Evolutionary conservation across 2,888 invertebrate genomes (phyloP).

Genomic region (Flexamia atlantica): DNA sequence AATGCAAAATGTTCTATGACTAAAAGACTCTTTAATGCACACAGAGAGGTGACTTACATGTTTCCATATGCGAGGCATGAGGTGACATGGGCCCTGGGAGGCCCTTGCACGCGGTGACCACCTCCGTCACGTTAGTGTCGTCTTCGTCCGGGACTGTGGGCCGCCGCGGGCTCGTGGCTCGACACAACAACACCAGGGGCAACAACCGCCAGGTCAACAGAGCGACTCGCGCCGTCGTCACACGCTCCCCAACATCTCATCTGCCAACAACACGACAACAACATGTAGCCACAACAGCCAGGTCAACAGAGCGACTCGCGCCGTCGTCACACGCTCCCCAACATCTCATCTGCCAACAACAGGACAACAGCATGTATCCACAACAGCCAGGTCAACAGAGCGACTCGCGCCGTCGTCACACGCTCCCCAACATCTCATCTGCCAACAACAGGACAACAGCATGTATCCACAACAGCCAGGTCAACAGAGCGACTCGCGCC

Average conservation of each 20-base stretch:
- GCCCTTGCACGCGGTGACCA: constrained; percentile 53
- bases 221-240: constrained; percentile 42
- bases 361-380: background rate
- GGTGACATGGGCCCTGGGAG: constrained; percentile 64
- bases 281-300: background rate
- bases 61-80: constrained; percentile 64
- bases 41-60: constrained; percentile 59
- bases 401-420: constrained; percentile 35
- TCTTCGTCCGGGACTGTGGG: constrained; percentile 53
- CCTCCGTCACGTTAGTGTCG: constrained; percentile 58
- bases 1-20: too few species aligned
- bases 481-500: constrained; percentile 18
- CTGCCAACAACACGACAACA: constrained; percentile 3
- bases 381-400: background rate
- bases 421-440: constrained; percentile 31
- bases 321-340: constrained; percentile 23
- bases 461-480: background rate
- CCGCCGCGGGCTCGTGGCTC: constrained; percentile 50
- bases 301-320: constrained; percentile 26
- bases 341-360: constrained; percentile 28
- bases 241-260: constrained; percentile 37
- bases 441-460: constrained; percentile 6
- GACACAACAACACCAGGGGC: constrained; percentile 18
- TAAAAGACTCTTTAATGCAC: too few species aligned
- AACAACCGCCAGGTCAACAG: constrained; percentile 49